A percentile compares a stretch with the other conserved stretches of the same genome.
Evolutionary conservation across 2,113 vertebrate genomes (phyloP).

Genomic region (Apaloderma vittatum): DNA sequence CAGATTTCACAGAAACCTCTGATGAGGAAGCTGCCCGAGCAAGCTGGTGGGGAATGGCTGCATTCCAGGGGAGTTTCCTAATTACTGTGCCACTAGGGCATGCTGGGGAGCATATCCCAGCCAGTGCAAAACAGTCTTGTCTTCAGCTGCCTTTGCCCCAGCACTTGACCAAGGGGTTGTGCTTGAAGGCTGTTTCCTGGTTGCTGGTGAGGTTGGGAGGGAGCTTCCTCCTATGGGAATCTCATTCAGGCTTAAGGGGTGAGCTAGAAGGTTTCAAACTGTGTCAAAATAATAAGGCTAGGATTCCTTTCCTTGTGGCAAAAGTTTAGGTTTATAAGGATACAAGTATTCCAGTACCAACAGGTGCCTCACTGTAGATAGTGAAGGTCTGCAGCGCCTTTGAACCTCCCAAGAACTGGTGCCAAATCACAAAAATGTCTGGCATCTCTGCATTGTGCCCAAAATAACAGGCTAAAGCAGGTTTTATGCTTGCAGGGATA

Average conservation of each 20-base stretch:
- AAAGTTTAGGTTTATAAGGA: background rate
- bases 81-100: background rate
- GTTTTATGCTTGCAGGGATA: background rate
- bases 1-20: conserved; percentile 43
- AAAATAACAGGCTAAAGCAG: background rate
- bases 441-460: background rate
- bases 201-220: background rate
- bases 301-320: background rate
- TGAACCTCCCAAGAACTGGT: background rate
- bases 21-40: conserved; percentile 47
- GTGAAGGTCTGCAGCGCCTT: background rate
- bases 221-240: background rate
- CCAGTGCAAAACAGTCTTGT: background rate
- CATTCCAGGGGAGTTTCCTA: conserved; percentile 54
- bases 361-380: background rate
- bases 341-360: background rate
- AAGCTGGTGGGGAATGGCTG: conserved; percentile 25
- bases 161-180: background rate
- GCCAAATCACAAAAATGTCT: background rate
- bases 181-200: background rate
- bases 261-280: background rate
- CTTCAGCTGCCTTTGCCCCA: background rate
- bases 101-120: background rate
- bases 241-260: background rate
- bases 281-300: background rate